Conservation (phyloP, 2,113 vertebrate genomes). For the Atractosteus spatula region DNA sequence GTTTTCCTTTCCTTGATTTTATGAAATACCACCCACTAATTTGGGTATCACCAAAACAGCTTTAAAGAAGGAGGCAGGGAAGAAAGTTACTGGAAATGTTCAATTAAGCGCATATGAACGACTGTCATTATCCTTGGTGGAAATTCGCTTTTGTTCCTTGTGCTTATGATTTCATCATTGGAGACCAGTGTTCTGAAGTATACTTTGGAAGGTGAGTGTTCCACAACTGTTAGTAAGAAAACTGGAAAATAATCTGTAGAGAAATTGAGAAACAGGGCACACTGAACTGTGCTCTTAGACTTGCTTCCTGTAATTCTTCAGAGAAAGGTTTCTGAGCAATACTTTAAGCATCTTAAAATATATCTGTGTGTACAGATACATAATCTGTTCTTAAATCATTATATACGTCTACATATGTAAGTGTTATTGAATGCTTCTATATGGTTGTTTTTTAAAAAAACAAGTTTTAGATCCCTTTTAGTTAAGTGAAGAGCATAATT, state of each 20-base stretch:
- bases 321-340: too few species aligned
- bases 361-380: slow-evolving; percentile 1
- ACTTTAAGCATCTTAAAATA: too few species aligned
- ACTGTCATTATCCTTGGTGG: neutral
- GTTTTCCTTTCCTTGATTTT: slow-evolving; percentile 38
- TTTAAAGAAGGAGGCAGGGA: slow-evolving; percentile 14
- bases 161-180: slow-evolving; percentile 11
- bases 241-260: neutral
- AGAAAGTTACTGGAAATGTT: slow-evolving; percentile 16
- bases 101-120: neutral
- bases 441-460: too few species aligned
- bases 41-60: slow-evolving; percentile 37
- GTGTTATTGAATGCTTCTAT: too few species aligned
- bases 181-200: slow-evolving; percentile 34
- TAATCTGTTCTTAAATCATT: too few species aligned
- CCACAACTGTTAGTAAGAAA: neutral
- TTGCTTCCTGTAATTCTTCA: too few species aligned
- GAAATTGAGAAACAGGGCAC: too few species aligned
- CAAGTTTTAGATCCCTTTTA: too few species aligned
- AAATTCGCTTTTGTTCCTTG: neutral
- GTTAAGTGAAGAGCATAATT: too few species aligned
- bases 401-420: too few species aligned
- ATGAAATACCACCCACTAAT: slow-evolving; percentile 33
- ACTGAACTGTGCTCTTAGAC: too few species aligned
- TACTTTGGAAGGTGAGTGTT: slow-evolving; percentile 65